Base-by-base conservation (phyloP, 2,888 invertebrate species). In the Athalia rosae region DNA sequence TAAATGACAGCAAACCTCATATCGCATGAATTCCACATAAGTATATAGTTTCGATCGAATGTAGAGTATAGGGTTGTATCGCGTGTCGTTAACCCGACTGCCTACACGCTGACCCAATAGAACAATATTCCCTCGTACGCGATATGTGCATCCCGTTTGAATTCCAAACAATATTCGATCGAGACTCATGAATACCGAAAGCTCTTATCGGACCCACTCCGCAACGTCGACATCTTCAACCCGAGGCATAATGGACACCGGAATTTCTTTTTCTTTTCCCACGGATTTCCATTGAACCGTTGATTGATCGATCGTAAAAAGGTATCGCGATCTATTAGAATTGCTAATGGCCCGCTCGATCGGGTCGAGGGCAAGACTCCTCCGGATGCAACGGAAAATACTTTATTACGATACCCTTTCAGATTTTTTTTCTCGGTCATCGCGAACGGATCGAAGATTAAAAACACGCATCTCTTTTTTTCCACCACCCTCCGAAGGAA, bases 231-330 rank as follows among this genome's bases (percentile, higher is more conserved):
- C 45, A 43, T 61, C 41, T 62, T n/a, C 11, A 9, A 28, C 11
- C n/a, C 11, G 5, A 58, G 4, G 58, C 47, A 47, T 61, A 28
- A 64, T 64, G 15, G 45, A 64, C 47, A 8, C 8, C n/a, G 13
- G 13, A 8, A 63, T 47, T 9, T 45, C 5, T 63, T 8, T 11
- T n/a, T 5, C 43, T 47, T 45, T 5, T 45, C 45, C 7, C 8
- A n/a, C 3, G 47, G n/a, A 11, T 8, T n/a, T 63, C 7, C 13
- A 63, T 62, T 43, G 4, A 41, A 62, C 62, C n/a, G 45, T 64
- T 64, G 47, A 64, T 64, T 64, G 64, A 64, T 64, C 47, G 64
- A 64, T 47, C 28, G 28, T 28, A 28, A 28, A 28, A 28, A 28
- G 28, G 28, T 28, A 28, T 28, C 2, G 28, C 2, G 28, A 28